phyloP scores from a whole-genome alignment of 2,113 vertebrate species.

The Eidolon helvum region DNA sequence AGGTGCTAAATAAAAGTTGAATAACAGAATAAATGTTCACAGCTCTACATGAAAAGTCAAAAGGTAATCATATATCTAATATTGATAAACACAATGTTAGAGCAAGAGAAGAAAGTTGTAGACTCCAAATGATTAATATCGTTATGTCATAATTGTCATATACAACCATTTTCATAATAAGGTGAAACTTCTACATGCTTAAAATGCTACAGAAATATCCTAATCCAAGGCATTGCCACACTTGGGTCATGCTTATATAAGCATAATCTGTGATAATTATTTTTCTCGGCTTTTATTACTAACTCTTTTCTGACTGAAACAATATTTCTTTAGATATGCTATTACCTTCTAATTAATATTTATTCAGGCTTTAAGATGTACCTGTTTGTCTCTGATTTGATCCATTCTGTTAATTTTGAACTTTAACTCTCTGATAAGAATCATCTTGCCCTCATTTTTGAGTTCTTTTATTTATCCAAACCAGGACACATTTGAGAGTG shows the following conservation, averaged over 20 bases:
- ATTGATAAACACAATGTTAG: neutral
- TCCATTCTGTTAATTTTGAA: neutral
- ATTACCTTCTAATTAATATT: neutral
- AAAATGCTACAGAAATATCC: neutral
- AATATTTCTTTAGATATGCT: neutral
- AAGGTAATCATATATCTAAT: neutral
- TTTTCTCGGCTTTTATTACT: neutral
- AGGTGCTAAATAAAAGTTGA: neutral
- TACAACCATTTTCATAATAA: neutral
- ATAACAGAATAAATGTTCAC: neutral
- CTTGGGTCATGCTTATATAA: neutral
- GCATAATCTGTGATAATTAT: neutral
- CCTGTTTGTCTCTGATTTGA: neutral
- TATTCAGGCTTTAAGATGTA: neutral
- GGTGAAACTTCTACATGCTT: neutral
- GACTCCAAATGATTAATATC: neutral
- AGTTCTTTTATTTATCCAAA: neutral
- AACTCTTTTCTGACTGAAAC: neutral
- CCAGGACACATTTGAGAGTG: neutral
- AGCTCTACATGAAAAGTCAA: neutral
- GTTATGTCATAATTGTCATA: neutral
- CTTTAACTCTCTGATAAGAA: neutral
- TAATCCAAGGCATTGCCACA: neutral
- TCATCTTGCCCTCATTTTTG: neutral
- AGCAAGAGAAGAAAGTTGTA: neutral